Evolutionary conservation across 2,797 vertebrate genomes (phyloP), one percentile per base, ranked within the genome.

Genomic region (Phylloscopus collybita): DNA sequence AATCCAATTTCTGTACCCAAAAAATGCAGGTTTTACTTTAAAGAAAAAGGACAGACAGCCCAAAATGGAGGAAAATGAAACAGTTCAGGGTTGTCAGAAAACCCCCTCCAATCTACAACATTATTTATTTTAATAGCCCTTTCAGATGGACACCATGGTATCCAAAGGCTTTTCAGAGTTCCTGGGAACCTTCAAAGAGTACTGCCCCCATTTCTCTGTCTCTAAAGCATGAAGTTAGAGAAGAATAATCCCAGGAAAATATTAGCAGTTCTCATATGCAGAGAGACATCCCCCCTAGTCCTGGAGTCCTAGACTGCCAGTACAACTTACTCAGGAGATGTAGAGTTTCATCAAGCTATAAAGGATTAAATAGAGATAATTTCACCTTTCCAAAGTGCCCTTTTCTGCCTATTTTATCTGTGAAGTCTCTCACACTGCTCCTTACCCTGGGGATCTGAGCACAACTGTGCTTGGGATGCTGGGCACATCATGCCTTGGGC

Each of bases 71-170:
- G 23, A 74, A 86, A 86, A 42, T 4, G 0, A 51, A 79, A 80
- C 8, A 34, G 21, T 20, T 88, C 22, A 36, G 23, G 6, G 25
- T 26, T 49, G 32, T 71, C 38, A 65, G 19, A 12, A 71, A 80
- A 14, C 6, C 7, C 40, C 1, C 1, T 2, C 4, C 9, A 54
- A 38, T 19, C 16, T 34, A 49, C 21, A 2, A 1, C 14, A 18
- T 34, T 13, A 85, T 40, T 66, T 23, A 50, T 69, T 86, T 80
- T 53, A 71, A 59, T 5, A 74, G 53, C 26, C 57, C n/a, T 90
- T 73, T 71, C 75, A 89, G 62, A 42, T 47, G 3, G 92, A 82
- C 36, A 62, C 16, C 29, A 42, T 4, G 47, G 22, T 32, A 62
- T 56, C 61, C 40, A 67, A 83, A 85, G 32, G 21, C 4, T 93